Evolutionary conservation across 2,113 vertebrate species (phyloP).

Genomic region (Ursus arctos): DNA sequence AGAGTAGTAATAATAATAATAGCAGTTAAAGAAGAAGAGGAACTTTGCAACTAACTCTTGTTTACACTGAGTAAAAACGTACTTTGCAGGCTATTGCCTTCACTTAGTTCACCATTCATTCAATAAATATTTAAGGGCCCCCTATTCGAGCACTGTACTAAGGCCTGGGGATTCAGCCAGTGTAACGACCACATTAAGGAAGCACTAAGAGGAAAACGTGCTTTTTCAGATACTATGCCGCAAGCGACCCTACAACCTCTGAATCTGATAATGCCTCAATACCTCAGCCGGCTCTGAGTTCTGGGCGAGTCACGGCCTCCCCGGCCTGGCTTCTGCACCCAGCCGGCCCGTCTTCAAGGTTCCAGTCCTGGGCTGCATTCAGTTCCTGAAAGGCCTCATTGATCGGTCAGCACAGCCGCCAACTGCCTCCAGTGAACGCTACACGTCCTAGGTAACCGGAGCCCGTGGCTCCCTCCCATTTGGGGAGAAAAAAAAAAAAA

Average conservation of each 20-base stretch:
- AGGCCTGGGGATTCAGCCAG: neutral
- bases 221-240: neutral
- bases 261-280: neutral
- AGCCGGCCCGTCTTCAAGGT: neutral
- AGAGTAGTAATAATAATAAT: neutral
- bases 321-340: neutral
- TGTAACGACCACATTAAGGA: neutral
- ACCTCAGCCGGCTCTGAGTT: neutral
- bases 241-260: neutral
- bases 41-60: neutral
- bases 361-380: neutral
- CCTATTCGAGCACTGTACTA: neutral
- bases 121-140: neutral
- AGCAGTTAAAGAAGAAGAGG: neutral
- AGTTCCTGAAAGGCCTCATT: neutral
- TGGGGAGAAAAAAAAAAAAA: neutral
- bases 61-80: neutral
- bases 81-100: neutral
- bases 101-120: neutral
- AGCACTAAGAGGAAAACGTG: neutral
- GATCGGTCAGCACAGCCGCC: neutral
- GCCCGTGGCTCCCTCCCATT: conserved; percentile 56
- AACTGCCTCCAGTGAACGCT: neutral
- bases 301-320: neutral
- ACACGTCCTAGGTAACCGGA: conserved; percentile 46